phyloP scores from a whole-genome alignment of 2,113 vertebrate species.

The Chaetops frenatus region DNA sequence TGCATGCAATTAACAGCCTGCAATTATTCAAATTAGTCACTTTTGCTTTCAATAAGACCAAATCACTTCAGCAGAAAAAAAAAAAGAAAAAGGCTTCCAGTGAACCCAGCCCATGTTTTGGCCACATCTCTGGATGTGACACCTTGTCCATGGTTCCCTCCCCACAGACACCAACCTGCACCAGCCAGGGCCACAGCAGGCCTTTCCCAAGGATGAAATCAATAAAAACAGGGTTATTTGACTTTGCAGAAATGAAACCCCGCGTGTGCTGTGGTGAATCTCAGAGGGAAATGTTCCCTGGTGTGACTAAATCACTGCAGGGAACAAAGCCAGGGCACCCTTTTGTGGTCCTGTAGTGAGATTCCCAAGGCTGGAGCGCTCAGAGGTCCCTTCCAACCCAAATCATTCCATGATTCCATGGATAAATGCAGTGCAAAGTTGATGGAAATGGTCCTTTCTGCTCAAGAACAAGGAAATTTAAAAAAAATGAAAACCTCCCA shows the following conservation, averaged over 20 bases:
- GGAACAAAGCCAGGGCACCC: background rate
- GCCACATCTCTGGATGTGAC: background rate
- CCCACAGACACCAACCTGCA: fast-evolving
- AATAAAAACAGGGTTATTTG: too few relatives aligned
- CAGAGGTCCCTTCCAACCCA: background rate
- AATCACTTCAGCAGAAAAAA: background rate
- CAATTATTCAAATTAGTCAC: background rate
- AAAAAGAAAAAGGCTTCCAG: background rate
- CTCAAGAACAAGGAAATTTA: background rate
- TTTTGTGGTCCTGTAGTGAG: fast-evolving
- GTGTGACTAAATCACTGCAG: background rate
- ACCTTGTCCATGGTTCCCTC: background rate
- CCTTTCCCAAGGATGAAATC: background rate
- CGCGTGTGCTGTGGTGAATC: background rate
- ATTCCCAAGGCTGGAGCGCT: background rate
- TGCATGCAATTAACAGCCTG: background rate
- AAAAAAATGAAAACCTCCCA: background rate
- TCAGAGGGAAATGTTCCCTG: background rate
- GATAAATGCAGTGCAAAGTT: background rate
- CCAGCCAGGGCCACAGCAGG: background rate
- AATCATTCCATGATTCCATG: background rate
- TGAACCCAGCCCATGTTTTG: background rate
- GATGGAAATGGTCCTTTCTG: background rate
- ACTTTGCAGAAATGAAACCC: background rate
- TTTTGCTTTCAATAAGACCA: background rate